These are phyloP conservation scores for Stenoptilia bipunctidactyla DNA, from an alignment of 2,888 invertebrate genomes.

Conservation along the genomic window DNA sequence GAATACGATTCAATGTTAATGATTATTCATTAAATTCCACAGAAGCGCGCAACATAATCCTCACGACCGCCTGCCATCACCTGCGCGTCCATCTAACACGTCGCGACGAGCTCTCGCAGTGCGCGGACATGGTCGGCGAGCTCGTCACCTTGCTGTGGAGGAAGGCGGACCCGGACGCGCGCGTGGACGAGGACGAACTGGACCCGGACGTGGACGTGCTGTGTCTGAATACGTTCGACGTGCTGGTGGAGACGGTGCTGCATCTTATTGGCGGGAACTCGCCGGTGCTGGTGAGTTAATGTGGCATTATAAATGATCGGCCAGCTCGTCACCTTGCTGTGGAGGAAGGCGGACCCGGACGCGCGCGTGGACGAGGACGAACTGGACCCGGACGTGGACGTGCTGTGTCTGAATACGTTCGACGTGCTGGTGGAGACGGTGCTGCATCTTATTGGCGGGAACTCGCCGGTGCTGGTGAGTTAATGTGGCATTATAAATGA, in stretches of 20 bases:
- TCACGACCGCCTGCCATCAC: conserved; percentile 88
- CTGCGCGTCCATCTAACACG: conserved; percentile 85
- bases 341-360: no score
- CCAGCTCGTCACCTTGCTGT: no score
- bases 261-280: conserved; percentile 84
- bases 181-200: conserved; percentile 46
- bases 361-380: no score
- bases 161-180: conserved; percentile 61
- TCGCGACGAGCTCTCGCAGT: conserved; percentile 84
- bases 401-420: no score
- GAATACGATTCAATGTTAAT: no score
- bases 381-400: no score
- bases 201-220: conserved; percentile 85
- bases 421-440: no score
- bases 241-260: conserved; percentile 87
- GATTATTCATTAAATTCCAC: conserved; percentile 15
- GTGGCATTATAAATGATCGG: no score
- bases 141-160: conserved; percentile 75
- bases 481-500: no score
- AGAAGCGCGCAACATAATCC: conserved; percentile 88
- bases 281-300: conserved; percentile 73
- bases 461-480: no score
- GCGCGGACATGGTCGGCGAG: conserved; percentile 90
- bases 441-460: no score
- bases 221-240: conserved; percentile 84